These are phyloP conservation scores for Cetoscarus ocellatus DNA, from an alignment of 2,797 vertebrate genomes.

Conservation along the genomic window DNA sequence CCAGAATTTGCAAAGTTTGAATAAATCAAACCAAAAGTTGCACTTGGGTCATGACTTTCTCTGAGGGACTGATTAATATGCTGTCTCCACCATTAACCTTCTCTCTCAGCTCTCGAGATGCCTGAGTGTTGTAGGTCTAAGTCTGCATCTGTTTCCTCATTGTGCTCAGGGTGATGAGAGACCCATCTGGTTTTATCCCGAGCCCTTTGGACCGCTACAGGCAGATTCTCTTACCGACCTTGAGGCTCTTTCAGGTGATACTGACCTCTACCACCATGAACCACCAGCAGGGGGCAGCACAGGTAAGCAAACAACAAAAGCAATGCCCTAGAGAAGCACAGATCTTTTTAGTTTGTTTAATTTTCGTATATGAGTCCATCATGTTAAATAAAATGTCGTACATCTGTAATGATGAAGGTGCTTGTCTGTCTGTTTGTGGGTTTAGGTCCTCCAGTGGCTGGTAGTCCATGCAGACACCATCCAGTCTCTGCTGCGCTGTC, in stretches of 20 bases:
- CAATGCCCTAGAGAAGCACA: background rate
- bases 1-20: too few relatives aligned
- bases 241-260: slow-evolving; percentile 94
- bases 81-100: too few relatives aligned
- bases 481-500: slow-evolving; percentile 93
- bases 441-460: slow-evolving; percentile 95
- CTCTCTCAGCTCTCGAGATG: too few relatives aligned
- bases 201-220: slow-evolving; percentile 93
- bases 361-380: background rate
- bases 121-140: background rate
- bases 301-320: slow-evolving; percentile 77
- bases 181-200: slow-evolving; percentile 94
- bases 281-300: slow-evolving; percentile 95
- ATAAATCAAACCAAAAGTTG: too few relatives aligned
- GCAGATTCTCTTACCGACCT: slow-evolving; percentile 94
- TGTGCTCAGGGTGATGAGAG: slow-evolving; percentile 88
- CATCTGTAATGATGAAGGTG: background rate
- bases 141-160: slow-evolving; percentile 8
- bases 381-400: background rate
- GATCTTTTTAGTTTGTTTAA: background rate
- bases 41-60: too few relatives aligned
- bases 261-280: slow-evolving; percentile 94
- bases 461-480: slow-evolving; percentile 95
- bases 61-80: too few relatives aligned
- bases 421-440: slow-evolving; percentile 16